These are phyloP conservation scores for Apotomis turbidana DNA, from an alignment of 2,888 invertebrate species.

Conservation along the genomic window DNA sequence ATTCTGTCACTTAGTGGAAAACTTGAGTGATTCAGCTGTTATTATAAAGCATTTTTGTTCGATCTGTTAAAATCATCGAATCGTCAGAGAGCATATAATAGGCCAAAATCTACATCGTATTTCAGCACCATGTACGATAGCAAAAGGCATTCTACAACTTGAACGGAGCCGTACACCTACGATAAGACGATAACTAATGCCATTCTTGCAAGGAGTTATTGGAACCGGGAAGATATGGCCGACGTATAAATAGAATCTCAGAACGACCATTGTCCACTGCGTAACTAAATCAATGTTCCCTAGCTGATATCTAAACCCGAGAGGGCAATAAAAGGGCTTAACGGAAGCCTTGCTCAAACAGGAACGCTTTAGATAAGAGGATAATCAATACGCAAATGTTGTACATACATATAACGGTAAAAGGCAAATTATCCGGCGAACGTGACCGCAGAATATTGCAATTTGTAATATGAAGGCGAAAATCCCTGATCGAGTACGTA, in stretches of 20 bases:
- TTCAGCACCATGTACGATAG: not conserved
- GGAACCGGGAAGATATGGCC: conserved; percentile 9
- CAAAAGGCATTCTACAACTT: not conserved
- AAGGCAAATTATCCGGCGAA: conserved; percentile 45
- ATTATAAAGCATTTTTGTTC: no score
- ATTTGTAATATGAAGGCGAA: conserved; percentile 11
- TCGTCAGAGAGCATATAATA: no score
- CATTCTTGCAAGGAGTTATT: conserved; percentile 19
- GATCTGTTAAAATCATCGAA: no score
- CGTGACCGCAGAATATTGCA: conserved; percentile 36
- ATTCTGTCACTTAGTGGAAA: not conserved
- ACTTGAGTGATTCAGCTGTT: not conserved
- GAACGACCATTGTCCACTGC: conserved; percentile 39
- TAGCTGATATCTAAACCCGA: conserved; percentile 55
- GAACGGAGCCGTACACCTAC: not conserved
- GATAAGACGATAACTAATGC: conserved; percentile 20
- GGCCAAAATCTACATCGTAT: not conserved
- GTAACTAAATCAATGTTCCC: conserved; percentile 57
- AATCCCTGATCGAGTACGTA: not conserved
- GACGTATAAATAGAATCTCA: conserved; percentile 19
- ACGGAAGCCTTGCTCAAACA: conserved; percentile 65
- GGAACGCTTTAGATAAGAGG: conserved; percentile 61
- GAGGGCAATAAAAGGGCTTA: conserved; percentile 66
- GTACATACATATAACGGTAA: conserved; percentile 49
- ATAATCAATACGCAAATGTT: conserved; percentile 63